A percentile compares a stretch with the other conserved stretches of the same genome.
Evolutionary conservation across 2,797 vertebrate genomes (phyloP).

Genomic region (Synaphobranchus kaupii): DNA sequence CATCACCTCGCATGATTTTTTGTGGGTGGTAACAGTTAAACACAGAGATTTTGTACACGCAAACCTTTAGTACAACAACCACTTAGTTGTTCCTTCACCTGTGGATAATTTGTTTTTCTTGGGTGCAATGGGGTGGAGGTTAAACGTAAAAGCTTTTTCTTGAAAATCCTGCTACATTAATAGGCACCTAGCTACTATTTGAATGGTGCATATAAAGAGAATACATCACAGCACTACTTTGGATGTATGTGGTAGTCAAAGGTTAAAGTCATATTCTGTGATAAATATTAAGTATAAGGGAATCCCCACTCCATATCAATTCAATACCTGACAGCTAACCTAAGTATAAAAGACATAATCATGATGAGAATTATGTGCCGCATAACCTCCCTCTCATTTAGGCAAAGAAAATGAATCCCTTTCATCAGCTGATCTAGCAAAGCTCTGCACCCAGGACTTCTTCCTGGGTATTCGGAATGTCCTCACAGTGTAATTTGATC

Average conservation of each 20-base stretch:
- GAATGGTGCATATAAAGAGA: no score
- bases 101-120: no score
- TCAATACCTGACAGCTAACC: not conserved
- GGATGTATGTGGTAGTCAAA: not conserved
- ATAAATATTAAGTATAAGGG: not conserved
- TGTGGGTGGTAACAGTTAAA: no score
- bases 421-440: not conserved
- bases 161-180: no score
- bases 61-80: no score
- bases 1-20: no score
- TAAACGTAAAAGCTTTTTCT: no score
- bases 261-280: not conserved
- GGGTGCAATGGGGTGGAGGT: no score
- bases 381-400: constrained; percentile 1
- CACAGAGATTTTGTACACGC: no score
- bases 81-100: not conserved
- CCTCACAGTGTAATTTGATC: not conserved
- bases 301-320: not conserved
- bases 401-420: not conserved
- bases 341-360: not conserved
- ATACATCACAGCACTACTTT: not conserved
- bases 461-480: not conserved
- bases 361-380: not conserved
- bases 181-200: no score
- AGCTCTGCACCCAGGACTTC: not conserved